These are phyloP conservation scores for Lepidurus couesii DNA, from an alignment of 1,140 invertebrate species.

Conservation along the genomic window DNA sequence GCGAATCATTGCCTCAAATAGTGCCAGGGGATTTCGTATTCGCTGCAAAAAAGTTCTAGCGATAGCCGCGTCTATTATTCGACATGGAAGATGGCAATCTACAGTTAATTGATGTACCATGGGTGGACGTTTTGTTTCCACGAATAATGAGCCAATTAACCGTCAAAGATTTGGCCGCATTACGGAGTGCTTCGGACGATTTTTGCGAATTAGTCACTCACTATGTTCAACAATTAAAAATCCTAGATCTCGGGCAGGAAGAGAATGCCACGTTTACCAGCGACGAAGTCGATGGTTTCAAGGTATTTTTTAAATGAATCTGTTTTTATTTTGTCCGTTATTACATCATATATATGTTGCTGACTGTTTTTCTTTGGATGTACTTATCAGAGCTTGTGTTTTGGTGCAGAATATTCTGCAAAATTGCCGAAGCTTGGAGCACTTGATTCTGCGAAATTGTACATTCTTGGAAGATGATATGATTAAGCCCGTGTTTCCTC, in stretches of 20 bases:
- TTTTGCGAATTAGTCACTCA: neutral
- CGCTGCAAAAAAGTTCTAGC: no score
- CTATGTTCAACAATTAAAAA: neutral
- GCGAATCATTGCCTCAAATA: no score
- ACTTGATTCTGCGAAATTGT: neutral
- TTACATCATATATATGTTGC: neutral
- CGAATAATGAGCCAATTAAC: neutral
- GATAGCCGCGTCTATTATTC: no score
- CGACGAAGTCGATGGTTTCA: neutral
- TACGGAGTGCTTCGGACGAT: neutral
- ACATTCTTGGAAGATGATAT: conserved; percentile 1
- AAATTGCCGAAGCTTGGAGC: neutral
- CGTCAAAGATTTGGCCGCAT: neutral
- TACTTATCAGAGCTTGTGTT: neutral
- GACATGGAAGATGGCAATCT: neutral
- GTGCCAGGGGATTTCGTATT: no score
- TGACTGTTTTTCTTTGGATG: neutral
- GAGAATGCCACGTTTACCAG: neutral
- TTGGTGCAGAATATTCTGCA: neutral
- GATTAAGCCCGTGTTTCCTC: conserved; percentile 19
- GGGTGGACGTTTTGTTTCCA: neutral
- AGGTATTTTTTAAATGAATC: neutral
- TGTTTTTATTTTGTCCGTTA: neutral
- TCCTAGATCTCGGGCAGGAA: neutral
- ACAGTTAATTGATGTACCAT: neutral